A percentile compares a stretch with the other conserved stretches of the same genome.
Evolutionary conservation across 2,113 vertebrate species (phyloP).

Genomic region (Shinisaurus crocodilurus): DNA sequence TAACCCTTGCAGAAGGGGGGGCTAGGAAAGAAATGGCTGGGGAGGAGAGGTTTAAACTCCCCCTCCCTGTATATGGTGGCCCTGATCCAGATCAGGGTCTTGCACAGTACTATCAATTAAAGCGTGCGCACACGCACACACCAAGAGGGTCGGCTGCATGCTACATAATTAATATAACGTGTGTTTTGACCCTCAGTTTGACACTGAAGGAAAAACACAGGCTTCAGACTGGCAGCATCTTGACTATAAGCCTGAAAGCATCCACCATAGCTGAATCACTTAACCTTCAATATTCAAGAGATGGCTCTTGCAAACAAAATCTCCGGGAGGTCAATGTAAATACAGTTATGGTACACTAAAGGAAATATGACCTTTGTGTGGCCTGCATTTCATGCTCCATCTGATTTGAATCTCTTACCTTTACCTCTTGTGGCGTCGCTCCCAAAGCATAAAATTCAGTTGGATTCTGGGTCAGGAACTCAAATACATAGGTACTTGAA

Average conservation of each 20-base stretch:
- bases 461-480: conserved; percentile 25
- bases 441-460: conserved; percentile 30
- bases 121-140: too few species aligned
- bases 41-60: too few species aligned
- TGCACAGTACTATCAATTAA: too few species aligned
- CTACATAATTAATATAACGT: not conserved
- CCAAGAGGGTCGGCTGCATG: not conserved
- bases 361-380: conserved; percentile 9
- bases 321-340: not conserved
- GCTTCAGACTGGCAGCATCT: not conserved
- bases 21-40: too few species aligned
- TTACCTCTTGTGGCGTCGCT: not conserved
- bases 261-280: not conserved
- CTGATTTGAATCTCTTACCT: conserved; percentile 3
- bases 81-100: too few species aligned
- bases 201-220: not conserved
- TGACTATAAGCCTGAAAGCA: conserved; percentile 12
- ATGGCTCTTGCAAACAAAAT: not conserved
- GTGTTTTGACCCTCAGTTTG: not conserved
- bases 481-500: conserved; percentile 6
- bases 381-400: not conserved
- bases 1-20: too few species aligned
- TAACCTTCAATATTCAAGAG: conserved; percentile 10
- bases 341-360: not conserved
- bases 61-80: too few species aligned